A percentile compares a stretch with the other conserved stretches of the same genome.
Conservation (phyloP, 2,888 invertebrate genomes). For the Panopea generosa region DNA sequence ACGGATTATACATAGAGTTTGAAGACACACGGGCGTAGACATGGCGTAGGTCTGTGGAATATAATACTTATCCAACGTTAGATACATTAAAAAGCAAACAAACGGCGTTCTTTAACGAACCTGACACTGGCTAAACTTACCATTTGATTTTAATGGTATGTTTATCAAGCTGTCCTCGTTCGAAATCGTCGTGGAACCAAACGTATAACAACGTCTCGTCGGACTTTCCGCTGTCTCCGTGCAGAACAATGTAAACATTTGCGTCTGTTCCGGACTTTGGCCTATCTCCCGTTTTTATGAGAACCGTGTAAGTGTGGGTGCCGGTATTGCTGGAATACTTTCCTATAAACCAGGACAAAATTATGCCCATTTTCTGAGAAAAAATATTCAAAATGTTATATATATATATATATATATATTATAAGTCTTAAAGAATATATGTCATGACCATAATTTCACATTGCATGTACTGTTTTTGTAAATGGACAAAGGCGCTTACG, state of each 20-base stretch:
- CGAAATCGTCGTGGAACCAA: too few relatives aligned
- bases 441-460: too few relatives aligned
- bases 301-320: background rate
- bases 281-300: slow-evolving; percentile 80
- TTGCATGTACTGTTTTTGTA: background rate
- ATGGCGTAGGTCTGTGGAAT: too few relatives aligned
- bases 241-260: slow-evolving; percentile 81
- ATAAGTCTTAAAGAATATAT: background rate
- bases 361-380: too few relatives aligned
- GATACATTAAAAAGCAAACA: too few relatives aligned
- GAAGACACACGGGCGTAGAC: too few relatives aligned
- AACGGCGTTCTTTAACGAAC: too few relatives aligned
- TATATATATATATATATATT: too few relatives aligned
- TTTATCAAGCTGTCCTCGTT: slow-evolving; percentile 79
- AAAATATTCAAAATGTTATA: too few relatives aligned
- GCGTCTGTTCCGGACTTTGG: slow-evolving; percentile 83
- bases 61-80: too few relatives aligned
- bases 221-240: slow-evolving; percentile 79
- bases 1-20: too few relatives aligned
- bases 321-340: background rate
- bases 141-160: slow-evolving; percentile 62
- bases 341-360: too few relatives aligned
- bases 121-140: slow-evolving; percentile 2
- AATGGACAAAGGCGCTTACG: background rate
- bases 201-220: slow-evolving; percentile 77